phyloP scores from a whole-genome alignment of 37 sponge, comb jelly and placozoan species.

The Ianthella basta region DNA sequence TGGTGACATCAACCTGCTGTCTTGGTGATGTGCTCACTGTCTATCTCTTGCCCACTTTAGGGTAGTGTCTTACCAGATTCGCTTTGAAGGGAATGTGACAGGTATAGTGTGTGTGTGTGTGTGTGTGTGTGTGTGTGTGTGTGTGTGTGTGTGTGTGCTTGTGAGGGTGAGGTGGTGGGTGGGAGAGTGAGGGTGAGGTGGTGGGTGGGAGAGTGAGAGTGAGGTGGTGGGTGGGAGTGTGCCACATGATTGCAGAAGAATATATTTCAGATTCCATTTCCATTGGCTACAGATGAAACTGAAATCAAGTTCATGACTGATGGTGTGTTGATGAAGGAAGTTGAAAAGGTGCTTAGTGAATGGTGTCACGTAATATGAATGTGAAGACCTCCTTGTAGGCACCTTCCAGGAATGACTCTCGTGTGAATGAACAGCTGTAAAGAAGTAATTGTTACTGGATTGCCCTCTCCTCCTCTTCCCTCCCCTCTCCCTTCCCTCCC shows the following conservation, averaged over 20 bases:
- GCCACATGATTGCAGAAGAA: not conserved
- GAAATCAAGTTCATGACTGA: slow-evolving; percentile 98
- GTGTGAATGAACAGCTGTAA: not conserved
- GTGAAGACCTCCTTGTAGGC: too few relatives aligned
- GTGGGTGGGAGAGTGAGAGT: not conserved
- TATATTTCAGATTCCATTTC: not conserved
- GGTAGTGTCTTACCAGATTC: slow-evolving; percentile 88
- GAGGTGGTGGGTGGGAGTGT: not conserved
- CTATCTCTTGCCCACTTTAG: not conserved
- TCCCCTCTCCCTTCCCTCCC: not conserved
- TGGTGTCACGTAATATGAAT: too few relatives aligned
- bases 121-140: slow-evolving; percentile 21
- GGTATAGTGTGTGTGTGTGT: slow-evolving; percentile 39
- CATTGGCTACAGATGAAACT: slow-evolving; percentile 62
- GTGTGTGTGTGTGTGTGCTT: not conserved
- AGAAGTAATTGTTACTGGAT: not conserved
- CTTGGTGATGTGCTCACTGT: too few relatives aligned
- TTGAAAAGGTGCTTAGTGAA: slow-evolving; percentile 81
- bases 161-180: not conserved
- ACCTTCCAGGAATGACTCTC: too few relatives aligned
- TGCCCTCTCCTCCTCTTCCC: not conserved
- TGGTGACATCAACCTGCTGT: too few relatives aligned
- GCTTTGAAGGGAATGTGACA: slow-evolving; percentile 86
- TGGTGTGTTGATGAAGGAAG: slow-evolving; percentile 87
- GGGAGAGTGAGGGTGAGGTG: slow-evolving; percentile 11